Evolutionary conservation across 2,797 vertebrate genomes (phyloP).

Genomic region (Enteromius radiatus): DNA sequence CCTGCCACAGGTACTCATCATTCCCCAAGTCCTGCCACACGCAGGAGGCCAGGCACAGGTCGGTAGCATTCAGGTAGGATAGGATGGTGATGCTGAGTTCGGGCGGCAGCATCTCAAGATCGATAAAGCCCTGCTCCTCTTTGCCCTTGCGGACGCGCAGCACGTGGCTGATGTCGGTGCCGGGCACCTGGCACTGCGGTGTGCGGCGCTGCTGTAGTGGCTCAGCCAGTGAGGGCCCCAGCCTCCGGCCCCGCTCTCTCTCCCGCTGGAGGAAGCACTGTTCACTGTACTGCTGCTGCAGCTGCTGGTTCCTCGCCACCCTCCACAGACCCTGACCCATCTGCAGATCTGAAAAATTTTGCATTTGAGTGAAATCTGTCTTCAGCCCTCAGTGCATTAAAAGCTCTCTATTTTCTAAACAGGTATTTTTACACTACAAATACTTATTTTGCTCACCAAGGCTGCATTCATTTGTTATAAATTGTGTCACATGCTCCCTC

Average conservation of each 20-base stretch:
- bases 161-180: slow-evolving; percentile 91
- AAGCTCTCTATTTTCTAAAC: too few relatives aligned
- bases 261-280: slow-evolving; percentile 79
- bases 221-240: slow-evolving; percentile 73
- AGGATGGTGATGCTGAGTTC: slow-evolving; percentile 97
- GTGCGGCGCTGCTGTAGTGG: slow-evolving; percentile 41
- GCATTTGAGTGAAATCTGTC: neutral
- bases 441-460: neutral
- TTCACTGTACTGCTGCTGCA: slow-evolving; percentile 88
- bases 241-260: slow-evolving; percentile 68
- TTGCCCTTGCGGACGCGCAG: slow-evolving; percentile 86
- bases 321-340: slow-evolving; percentile 99
- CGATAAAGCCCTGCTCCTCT: slow-evolving; percentile 91
- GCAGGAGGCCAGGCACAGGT: slow-evolving; percentile 95
- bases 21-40: slow-evolving; percentile 97
- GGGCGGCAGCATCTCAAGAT: slow-evolving; percentile 95
- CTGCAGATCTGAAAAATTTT: slow-evolving; percentile 74
- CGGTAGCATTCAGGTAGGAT: slow-evolving; percentile 97
- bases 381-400: neutral
- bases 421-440: neutral
- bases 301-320: slow-evolving; percentile 94
- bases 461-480: neutral
- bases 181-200: slow-evolving; percentile 77
- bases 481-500: neutral
- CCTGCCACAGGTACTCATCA: slow-evolving; percentile 97